phyloP scores from a whole-genome alignment of 2,888 invertebrate species.

The Acronicta aceris region DNA sequence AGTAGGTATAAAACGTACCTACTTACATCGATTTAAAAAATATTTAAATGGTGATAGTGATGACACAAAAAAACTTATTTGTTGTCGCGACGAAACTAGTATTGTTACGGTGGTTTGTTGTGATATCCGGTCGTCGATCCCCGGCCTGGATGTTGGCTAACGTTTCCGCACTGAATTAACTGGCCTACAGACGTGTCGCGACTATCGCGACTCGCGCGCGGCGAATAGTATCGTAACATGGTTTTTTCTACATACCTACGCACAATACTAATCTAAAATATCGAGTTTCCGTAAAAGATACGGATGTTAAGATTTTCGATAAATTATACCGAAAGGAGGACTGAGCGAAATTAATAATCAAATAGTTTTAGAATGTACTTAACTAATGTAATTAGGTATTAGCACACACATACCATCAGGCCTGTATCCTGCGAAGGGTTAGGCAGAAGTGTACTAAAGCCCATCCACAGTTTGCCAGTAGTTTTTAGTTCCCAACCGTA shows the following conservation, averaged over 20 bases:
- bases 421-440: no score
- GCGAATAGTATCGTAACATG: slow-evolving; percentile 29
- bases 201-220: slow-evolving; percentile 37
- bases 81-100: slow-evolving; percentile 7
- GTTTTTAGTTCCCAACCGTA: no score
- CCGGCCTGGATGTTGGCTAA: slow-evolving; percentile 65
- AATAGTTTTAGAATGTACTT: slow-evolving; percentile 7
- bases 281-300: slow-evolving; percentile 29
- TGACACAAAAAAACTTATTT: slow-evolving; percentile 12
- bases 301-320: slow-evolving; percentile 11
- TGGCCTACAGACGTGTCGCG: slow-evolving; percentile 68
- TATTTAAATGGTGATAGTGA: no score
- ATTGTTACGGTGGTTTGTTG: slow-evolving; percentile 50
- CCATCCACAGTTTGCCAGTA: no score
- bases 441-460: no score
- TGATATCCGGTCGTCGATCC: slow-evolving; percentile 74
- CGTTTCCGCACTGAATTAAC: slow-evolving; percentile 74
- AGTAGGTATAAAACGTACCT: no score
- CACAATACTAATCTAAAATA: slow-evolving; percentile 16
- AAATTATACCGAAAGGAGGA: slow-evolving; percentile 23
- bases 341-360: slow-evolving; percentile 29
- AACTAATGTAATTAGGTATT: no score
- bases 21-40: no score
- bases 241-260: slow-evolving; percentile 1
- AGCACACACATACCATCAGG: no score